A percentile compares a stretch with the other conserved stretches of the same genome.
Conservation (phyloP, 1,140 invertebrate genomes). For the Cardiocondyla obscurior region DNA sequence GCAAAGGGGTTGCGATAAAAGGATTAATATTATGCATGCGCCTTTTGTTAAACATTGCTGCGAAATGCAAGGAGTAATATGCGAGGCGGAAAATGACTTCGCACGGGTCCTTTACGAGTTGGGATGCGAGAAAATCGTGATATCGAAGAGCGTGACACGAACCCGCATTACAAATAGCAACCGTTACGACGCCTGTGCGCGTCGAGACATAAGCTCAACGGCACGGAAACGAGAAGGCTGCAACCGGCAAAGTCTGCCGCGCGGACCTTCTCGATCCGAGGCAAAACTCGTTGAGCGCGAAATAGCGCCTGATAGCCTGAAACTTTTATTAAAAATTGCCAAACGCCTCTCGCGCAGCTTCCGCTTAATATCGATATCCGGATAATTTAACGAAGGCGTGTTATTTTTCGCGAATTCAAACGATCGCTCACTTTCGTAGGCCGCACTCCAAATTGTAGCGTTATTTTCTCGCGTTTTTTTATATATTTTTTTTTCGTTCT, state of each 20-base stretch:
- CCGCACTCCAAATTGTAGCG: neutral
- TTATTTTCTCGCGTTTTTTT: neutral
- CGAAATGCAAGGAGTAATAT: conserved; percentile 31
- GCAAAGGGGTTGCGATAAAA: neutral
- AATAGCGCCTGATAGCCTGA: neutral
- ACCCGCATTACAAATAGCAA: conserved; percentile 54
- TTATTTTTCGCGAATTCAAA: neutral
- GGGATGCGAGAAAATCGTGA: conserved; percentile 43
- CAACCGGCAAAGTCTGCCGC: neutral
- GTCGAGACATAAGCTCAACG: conserved; percentile 38
- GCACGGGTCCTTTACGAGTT: conserved; percentile 16
- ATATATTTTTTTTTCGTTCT: no score
- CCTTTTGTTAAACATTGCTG: conserved; percentile 29
- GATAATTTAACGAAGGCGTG: neutral
- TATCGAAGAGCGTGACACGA: conserved; percentile 33
- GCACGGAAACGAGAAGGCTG: conserved; percentile 32
- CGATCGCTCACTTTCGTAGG: neutral
- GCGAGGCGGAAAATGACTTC: conserved; percentile 48
- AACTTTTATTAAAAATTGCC: conserved; percentile 48
- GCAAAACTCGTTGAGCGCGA: conserved; percentile 9
- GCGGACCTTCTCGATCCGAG: neutral
- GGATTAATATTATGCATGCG: conserved; percentile 40
- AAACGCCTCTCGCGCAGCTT: neutral
- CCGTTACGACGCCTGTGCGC: conserved; percentile 42
- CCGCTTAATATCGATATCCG: neutral